These are phyloP conservation scores for Drosophila varians DNA, from an alignment of 1,140 invertebrate species.

Conservation along the genomic window DNA sequence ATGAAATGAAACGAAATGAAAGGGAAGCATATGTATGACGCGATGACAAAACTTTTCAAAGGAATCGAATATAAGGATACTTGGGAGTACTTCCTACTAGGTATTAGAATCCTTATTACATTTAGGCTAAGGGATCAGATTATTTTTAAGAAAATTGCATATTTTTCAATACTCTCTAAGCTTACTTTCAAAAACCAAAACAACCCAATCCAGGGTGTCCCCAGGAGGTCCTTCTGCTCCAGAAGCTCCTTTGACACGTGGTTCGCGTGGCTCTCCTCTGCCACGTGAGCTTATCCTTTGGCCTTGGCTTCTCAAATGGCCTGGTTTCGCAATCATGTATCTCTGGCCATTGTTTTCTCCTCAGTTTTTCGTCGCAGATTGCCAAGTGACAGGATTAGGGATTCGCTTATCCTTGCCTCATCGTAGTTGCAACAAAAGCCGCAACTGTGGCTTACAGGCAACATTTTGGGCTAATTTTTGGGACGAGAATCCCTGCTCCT, in stretches of 20 bases:
- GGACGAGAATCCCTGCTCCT: neutral
- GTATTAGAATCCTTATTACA: too few relatives aligned
- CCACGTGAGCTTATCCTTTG: slow-evolving; percentile 13
- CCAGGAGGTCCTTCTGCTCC: neutral
- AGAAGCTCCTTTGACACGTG: slow-evolving; percentile 30
- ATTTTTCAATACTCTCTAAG: too few relatives aligned
- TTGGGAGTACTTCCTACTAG: too few relatives aligned
- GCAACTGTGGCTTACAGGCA: neutral
- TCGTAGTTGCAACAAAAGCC: neutral
- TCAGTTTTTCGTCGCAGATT: too few relatives aligned
- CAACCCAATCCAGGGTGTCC: neutral
- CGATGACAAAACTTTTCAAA: too few relatives aligned
- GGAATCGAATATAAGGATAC: too few relatives aligned
- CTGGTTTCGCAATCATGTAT: neutral
- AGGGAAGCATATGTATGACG: neutral
- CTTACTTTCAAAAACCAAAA: too few relatives aligned
- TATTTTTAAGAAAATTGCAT: too few relatives aligned
- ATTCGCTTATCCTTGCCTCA: neutral
- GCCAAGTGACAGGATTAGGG: too few relatives aligned
- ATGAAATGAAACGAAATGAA: neutral
- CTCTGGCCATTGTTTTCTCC: slow-evolving; percentile 5
- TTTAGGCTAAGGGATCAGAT: too few relatives aligned
- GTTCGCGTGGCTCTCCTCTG: slow-evolving; percentile 8
- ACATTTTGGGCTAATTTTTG: too few relatives aligned
- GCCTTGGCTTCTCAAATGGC: slow-evolving; percentile 8